phyloP scores from a whole-genome alignment of 2,888 invertebrate species.

The Drosophila kanekoi region DNA sequence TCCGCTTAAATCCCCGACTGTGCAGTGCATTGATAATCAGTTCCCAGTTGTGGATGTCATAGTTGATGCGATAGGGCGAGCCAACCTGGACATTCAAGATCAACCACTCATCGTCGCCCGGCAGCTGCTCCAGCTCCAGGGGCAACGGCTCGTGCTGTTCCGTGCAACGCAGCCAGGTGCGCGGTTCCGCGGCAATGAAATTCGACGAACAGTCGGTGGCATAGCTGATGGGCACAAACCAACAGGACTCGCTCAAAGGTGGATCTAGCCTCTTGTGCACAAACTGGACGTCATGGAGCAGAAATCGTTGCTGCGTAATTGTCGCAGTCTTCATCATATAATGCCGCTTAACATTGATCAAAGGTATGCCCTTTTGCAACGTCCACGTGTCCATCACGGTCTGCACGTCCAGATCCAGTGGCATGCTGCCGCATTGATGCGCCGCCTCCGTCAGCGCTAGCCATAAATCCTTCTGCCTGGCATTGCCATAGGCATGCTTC shows the following conservation, averaged over 20 bases:
- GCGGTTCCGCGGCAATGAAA: slow-evolving; percentile 86
- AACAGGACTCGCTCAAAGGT: slow-evolving; percentile 80
- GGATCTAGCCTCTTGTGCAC: background rate
- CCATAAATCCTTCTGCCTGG: slow-evolving; percentile 94
- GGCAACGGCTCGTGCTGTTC: slow-evolving; percentile 30
- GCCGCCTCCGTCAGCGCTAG: slow-evolving; percentile 88
- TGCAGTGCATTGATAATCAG: slow-evolving; percentile 87
- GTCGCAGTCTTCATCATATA: slow-evolving; percentile 86
- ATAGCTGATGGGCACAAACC: slow-evolving; percentile 89
- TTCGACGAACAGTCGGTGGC: slow-evolving; percentile 85
- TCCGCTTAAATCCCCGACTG: slow-evolving; percentile 85
- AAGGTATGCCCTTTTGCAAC: slow-evolving; percentile 92
- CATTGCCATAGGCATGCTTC: slow-evolving; percentile 89
- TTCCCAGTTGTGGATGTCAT: slow-evolving; percentile 90
- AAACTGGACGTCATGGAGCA: slow-evolving; percentile 41
- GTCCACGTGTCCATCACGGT: slow-evolving; percentile 95
- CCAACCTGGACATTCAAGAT: slow-evolving; percentile 90
- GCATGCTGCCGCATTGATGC: slow-evolving; percentile 85
- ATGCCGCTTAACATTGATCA: slow-evolving; percentile 88
- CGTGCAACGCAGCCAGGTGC: slow-evolving; percentile 86
- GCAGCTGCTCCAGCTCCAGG: slow-evolving; percentile 74
- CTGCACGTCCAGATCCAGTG: slow-evolving; percentile 87
- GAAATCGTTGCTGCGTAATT: slow-evolving; percentile 86
- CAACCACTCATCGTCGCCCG: slow-evolving; percentile 87
- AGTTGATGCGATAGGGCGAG: slow-evolving; percentile 90